Base-by-base conservation (phyloP, 2,797 vertebrate species). In the Petrocephalus sullivani region DNA sequence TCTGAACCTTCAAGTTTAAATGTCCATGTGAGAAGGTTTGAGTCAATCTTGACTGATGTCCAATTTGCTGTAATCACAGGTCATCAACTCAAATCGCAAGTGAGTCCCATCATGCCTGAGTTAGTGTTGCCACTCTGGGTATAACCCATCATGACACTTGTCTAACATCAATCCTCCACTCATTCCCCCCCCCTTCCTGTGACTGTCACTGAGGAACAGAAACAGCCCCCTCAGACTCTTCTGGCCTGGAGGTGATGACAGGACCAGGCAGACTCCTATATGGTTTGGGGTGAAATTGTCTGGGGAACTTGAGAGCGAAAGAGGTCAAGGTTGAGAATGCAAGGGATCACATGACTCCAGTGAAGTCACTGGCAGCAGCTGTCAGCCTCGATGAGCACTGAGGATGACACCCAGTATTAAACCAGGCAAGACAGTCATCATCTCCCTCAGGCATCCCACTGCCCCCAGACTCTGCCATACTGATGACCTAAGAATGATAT, bases 271-370 rank as follows among this genome's bases (percentile, higher is more conserved):
- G 41, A 71, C 64, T 37, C 64, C 71, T 49, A 49, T 78, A 78
- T 49, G 19, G 71, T 78, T 78, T 23, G 9, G 84, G 33, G 16
- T 23, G 53, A 60, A 14, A 57, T 58, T 28, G 46, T 58, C 84
- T 37, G 8, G 23, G 84, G 28, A 85, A 85, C 21, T 1, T 85
- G 84, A 85, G 84, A 85, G n/a, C 0, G 3, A 84, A 21, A 1
- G 16, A 28, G 46, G 82, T 54, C 82, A 85, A 54, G 49, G 49
- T 54, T 54, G 82, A 28, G 51, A 28, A 57, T 85, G 82, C 21
- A 28, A 56, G 56, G 54, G 37, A 58, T 86, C 56, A 86, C 84
- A 86, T 86, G 84, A 86, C 54, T 86, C 53, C 82, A 46, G 54
- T 37, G 84, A 56, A 56, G 56, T 86, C 28, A 86, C 41, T 23